Conservation (phyloP, 2,797 vertebrate genomes). For the Trichosurus vulpecula region DNA sequence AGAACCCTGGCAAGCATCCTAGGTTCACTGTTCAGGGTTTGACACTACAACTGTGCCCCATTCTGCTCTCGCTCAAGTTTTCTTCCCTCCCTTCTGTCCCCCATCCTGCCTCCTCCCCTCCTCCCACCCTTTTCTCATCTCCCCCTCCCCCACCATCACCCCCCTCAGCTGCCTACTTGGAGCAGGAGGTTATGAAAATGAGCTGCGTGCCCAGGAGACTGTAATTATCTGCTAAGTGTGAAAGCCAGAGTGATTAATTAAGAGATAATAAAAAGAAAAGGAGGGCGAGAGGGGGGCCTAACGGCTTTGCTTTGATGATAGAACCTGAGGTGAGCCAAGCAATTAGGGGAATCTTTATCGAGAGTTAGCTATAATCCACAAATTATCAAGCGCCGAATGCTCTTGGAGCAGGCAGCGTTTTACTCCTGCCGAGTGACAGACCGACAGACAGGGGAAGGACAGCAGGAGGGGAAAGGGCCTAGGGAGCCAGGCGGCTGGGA, state of each 20-base stretch:
- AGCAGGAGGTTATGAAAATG: constrained; percentile 87
- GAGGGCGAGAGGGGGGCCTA: constrained; percentile 84
- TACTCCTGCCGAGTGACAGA: constrained; percentile 67
- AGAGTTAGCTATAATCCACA: constrained; percentile 84
- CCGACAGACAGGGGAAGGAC: constrained; percentile 59
- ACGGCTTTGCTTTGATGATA: constrained; percentile 86
- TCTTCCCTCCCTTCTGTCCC: background rate
- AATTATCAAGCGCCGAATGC: constrained; percentile 77
- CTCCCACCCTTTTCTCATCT: background rate
- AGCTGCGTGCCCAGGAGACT: constrained; percentile 85
- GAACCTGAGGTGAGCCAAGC: constrained; percentile 86
- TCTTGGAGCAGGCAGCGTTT: constrained; percentile 60
- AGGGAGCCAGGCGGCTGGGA: background rate
- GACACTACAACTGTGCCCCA: background rate
- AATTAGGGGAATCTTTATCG: constrained; percentile 87
- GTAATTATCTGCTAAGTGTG: constrained; percentile 88
- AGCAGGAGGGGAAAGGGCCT: constrained; percentile 2
- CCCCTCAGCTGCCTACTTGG: constrained; percentile 68
- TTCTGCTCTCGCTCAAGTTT: background rate
- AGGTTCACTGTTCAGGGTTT: background rate
- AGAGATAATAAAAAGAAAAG: constrained; percentile 90
- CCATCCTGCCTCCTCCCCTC: background rate
- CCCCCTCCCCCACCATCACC: constrained; percentile 42
- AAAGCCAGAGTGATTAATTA: constrained; percentile 90
- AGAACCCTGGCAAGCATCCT: background rate